Evolutionary conservation across 23 tunicate species (phyloP).

Genomic region (Styela plicata): DNA sequence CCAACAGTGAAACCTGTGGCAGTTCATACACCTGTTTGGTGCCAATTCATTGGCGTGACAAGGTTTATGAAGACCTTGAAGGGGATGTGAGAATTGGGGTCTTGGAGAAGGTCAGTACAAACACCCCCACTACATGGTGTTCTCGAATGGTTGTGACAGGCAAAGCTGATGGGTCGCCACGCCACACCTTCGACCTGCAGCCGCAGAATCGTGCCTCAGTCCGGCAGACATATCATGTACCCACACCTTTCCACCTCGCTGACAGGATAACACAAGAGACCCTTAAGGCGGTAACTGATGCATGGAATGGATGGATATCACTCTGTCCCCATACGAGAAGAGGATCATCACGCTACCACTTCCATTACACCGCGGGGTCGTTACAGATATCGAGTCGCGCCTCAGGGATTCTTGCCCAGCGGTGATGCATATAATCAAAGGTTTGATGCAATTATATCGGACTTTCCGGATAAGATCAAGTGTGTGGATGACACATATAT

Average conservation of each 20-base stretch:
- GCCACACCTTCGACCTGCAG: conserved; percentile 19
- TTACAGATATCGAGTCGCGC: conserved; percentile 25
- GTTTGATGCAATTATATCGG: conserved; percentile 28
- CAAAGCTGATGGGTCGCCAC: conserved; percentile 32
- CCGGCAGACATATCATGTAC: background rate
- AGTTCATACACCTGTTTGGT: conserved; percentile 13
- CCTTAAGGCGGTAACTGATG: conserved; percentile 28
- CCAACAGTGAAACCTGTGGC: conserved; percentile 23
- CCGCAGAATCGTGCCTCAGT: background rate
- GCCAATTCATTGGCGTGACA: conserved; percentile 33
- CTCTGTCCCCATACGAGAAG: conserved; percentile 34
- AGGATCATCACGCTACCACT: conserved; percentile 13
- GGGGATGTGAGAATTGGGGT: background rate
- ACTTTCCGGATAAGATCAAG: conserved; percentile 18
- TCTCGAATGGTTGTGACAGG: conserved; percentile 32
- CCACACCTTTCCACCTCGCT: conserved; percentile 11
- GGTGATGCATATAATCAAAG: conserved; percentile 33
- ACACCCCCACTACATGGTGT: conserved; percentile 6
- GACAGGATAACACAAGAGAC: conserved; percentile 24
- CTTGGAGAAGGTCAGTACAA: background rate
- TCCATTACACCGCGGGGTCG: conserved; percentile 30
- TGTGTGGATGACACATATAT: conserved; percentile 37
- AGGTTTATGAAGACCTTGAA: conserved; percentile 24
- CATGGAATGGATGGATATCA: conserved; percentile 20
- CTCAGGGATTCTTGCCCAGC: conserved; percentile 22